Evolutionary conservation across 2,888 invertebrate species (phyloP).

Genomic region (Biston betularia): DNA sequence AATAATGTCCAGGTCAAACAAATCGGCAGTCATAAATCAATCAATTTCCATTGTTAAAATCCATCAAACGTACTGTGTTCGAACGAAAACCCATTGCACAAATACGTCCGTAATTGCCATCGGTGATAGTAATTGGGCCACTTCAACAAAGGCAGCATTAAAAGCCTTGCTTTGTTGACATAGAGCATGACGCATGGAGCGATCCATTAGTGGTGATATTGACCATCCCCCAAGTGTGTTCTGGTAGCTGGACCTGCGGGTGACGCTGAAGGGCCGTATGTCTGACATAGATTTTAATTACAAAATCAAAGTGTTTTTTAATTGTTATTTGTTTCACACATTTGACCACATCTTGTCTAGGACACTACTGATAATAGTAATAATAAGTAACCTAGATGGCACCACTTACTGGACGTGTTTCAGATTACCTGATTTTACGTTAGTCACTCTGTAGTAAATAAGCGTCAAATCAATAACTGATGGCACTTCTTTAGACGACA

Average conservation of each 20-base stretch:
- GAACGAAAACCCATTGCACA: slow-evolving; percentile 51
- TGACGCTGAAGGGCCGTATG: slow-evolving; percentile 27
- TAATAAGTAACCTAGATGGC: no score
- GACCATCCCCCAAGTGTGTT: slow-evolving; percentile 48
- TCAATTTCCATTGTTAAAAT: slow-evolving; percentile 46
- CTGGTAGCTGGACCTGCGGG: slow-evolving; percentile 19
- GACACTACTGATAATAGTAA: no score
- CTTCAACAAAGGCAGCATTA: slow-evolving; percentile 74
- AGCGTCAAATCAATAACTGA: no score
- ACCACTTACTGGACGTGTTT: no score
- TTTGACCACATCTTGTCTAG: not conserved
- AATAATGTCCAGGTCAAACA: slow-evolving; percentile 14
- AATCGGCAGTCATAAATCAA: slow-evolving; percentile 27
- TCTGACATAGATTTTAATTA: not conserved
- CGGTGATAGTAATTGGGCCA: slow-evolving; percentile 70
- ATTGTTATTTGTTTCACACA: no score
- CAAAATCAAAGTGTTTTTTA: no score
- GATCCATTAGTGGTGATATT: slow-evolving; percentile 70
- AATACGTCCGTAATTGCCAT: slow-evolving; percentile 61
- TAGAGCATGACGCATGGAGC: slow-evolving; percentile 66
- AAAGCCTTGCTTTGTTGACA: slow-evolving; percentile 74
- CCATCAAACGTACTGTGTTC: slow-evolving; percentile 42
- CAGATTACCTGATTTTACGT: no score
- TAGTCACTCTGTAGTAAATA: no score
- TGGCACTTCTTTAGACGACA: no score